Base-by-base conservation (phyloP, 1,140 invertebrate species). In the Anastrepha obliqua region DNA sequence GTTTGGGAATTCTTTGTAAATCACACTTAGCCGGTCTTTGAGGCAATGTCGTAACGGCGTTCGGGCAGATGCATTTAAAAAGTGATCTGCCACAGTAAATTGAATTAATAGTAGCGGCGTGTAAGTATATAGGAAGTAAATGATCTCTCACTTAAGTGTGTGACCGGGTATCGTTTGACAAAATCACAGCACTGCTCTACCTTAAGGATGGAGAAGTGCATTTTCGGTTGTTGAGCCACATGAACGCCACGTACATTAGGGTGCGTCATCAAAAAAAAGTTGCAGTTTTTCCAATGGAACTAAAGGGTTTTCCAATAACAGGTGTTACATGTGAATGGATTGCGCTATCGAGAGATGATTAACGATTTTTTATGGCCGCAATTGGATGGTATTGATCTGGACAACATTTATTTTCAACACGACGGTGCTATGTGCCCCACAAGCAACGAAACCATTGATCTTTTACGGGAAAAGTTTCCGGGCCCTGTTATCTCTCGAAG, bases 71-170 rank as follows among this genome's bases (percentile, higher is more conserved):
- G 17, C 17, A 55, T 74, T 81, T 55, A 55, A 81, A 42, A 51
- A 81, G 74, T 29, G 47, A 81, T 81, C 74, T 81, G 51, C 11
- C 17, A 20, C 42, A 51, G 47, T 2, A 81, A 55, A 81, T 11
- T 0, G 51, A 81, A 81, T 81, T 47, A 81, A 8, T 29, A 17
- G 17, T 81, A 81, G n/a, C 74, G 74, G 74, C n/a, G 55, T 81
- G 9, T 13, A 67, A 11, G 8, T 58, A 81, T 2, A 55, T 81
- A 81, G 74, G 47, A 81, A 81, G 74, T 81, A 55, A 81, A 81
- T 81, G n/a, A 58, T n/a, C 42, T 39, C 67, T n/a, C 47, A 81
- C 47, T 58, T 81, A 55, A 81, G 74, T 81, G 74, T 81, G 74
- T 81, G 74, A 81, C 17, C 74, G 74, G 47, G 47, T 81, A 20